Evolutionary conservation across 1,140 invertebrate species (phyloP).

Genomic region (Ptiloglossa arizonensis): DNA sequence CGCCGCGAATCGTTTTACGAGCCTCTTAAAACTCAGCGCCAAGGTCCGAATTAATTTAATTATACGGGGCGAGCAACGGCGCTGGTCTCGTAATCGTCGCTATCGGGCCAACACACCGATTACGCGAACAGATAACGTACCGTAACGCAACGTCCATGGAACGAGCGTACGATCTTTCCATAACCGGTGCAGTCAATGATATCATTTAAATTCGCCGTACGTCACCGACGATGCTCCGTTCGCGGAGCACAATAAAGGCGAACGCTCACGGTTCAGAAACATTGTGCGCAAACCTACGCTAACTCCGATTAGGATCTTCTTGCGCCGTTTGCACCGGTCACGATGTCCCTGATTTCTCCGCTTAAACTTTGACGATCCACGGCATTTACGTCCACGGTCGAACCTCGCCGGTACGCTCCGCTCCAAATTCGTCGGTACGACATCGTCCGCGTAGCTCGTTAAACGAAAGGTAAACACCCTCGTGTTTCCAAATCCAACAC

Average conservation of each 20-base stretch:
- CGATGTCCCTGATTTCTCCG: constrained; percentile 31
- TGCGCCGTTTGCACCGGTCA: neutral
- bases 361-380: constrained; percentile 5
- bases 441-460: neutral
- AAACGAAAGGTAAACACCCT: neutral
- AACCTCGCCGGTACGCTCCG: too few relatives aligned
- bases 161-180: constrained; percentile 8
- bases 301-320: neutral
- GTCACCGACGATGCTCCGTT: neutral
- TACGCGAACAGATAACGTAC: constrained; percentile 5
- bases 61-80: neutral
- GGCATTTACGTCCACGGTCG: neutral
- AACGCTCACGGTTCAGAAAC: neutral
- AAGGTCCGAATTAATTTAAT: constrained; percentile 40
- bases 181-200: constrained; percentile 3
- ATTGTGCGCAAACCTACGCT: neutral
- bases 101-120: neutral
- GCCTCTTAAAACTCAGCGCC: neutral
- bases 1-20: neutral
- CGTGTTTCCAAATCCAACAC: neutral
- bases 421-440: neutral
- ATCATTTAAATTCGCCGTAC: constrained; percentile 16
- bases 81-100: neutral
- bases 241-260: neutral
- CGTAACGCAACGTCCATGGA: constrained; percentile 9